These are phyloP conservation scores for Entosphenus tridentatus DNA, from an alignment of 2,113 vertebrate genomes.

Conservation along the genomic window DNA sequence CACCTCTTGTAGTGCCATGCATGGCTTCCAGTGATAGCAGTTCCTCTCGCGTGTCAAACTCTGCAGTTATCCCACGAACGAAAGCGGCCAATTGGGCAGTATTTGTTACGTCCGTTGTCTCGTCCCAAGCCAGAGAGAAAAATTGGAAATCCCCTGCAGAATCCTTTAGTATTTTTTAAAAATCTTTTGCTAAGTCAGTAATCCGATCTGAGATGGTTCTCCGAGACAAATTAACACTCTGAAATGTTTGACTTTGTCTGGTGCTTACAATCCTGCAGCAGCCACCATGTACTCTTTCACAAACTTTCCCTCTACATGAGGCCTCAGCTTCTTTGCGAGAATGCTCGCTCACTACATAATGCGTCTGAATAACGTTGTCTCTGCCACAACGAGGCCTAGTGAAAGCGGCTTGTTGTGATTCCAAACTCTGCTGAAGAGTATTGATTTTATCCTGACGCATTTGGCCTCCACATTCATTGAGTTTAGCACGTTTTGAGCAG, in stretches of 20 bases:
- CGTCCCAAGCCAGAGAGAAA: conserved; percentile 12
- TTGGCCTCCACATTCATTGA: conserved; percentile 11
- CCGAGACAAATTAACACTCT: conserved; percentile 11
- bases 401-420: conserved; percentile 9
- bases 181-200: conserved; percentile 12
- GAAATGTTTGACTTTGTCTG: conserved; percentile 11
- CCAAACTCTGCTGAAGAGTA: conserved; percentile 10
- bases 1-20: conserved; percentile 10
- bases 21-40: conserved; percentile 12
- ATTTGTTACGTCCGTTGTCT: conserved; percentile 13
- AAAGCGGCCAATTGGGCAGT: conserved; percentile 12
- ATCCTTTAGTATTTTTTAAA: conserved; percentile 11
- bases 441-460: conserved; percentile 12
- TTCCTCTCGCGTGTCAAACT: conserved; percentile 11
- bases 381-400: conserved; percentile 5
- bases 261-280: conserved; percentile 9
- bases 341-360: conserved; percentile 12
- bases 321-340: conserved; percentile 11
- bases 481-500: conserved; percentile 13
- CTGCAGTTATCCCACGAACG: conserved; percentile 9
- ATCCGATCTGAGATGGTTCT: conserved; percentile 12
- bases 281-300: conserved; percentile 11
- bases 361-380: conserved; percentile 11
- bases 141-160: conserved; percentile 7
- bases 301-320: conserved; percentile 7